A percentile compares a stretch with the other conserved stretches of the same genome.
phyloP scores from a whole-genome alignment of 2,888 invertebrate genomes.

The Luperina testacea region DNA sequence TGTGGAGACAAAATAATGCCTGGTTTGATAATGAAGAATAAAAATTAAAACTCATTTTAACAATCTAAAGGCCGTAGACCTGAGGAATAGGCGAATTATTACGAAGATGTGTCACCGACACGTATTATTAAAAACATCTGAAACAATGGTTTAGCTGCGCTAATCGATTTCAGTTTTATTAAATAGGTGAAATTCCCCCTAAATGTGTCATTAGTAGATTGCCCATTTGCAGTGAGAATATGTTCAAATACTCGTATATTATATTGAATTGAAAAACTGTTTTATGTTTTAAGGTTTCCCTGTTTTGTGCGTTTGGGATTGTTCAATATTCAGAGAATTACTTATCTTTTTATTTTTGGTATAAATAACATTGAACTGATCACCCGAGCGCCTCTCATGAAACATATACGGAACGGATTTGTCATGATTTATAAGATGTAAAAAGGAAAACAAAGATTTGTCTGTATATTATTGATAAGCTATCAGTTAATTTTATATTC shows the following conservation, averaged over 20 bases:
- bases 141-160: not conserved
- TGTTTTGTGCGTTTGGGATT: not conserved
- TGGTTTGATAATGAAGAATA: conserved; percentile 16
- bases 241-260: too few relatives aligned
- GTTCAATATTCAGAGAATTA: not conserved
- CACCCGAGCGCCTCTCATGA: not conserved
- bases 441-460: conserved; percentile 39
- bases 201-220: not conserved
- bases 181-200: not conserved
- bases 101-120: not conserved
- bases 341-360: not conserved
- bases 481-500: conserved; percentile 38
- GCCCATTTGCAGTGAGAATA: too few relatives aligned
- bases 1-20: conserved; percentile 11
- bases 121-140: not conserved
- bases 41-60: conserved; percentile 11
- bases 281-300: not conserved
- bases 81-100: not conserved
- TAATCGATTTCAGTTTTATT: not conserved
- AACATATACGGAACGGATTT: conserved; percentile 17
- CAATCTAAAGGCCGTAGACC: conserved; percentile 29
- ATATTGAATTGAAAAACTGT: not conserved
- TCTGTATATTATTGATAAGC: conserved; percentile 40
- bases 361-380: conserved; percentile 8
- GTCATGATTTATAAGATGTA: not conserved